Conservation (phyloP, 2,113 vertebrate species). For the Craseonycteris thonglongyai region DNA sequence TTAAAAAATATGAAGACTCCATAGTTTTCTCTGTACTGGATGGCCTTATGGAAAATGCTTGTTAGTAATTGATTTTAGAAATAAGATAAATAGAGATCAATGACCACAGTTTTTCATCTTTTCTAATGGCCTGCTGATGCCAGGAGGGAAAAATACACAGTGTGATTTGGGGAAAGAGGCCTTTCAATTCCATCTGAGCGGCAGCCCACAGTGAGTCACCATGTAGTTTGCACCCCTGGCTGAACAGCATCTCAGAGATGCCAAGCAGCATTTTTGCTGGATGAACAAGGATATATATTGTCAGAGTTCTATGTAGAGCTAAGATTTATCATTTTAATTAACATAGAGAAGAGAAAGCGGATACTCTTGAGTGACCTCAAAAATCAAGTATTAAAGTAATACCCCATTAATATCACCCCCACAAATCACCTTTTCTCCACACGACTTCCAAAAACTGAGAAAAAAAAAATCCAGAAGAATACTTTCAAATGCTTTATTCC, state of each 20-base stretch:
- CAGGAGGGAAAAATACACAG: fast-evolving
- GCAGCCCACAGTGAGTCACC: background rate
- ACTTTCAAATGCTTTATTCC: background rate
- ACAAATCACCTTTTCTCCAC: background rate
- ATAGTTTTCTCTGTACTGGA: background rate
- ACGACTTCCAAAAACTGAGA: background rate
- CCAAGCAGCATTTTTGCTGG: background rate
- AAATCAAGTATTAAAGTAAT: background rate
- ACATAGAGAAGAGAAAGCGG: background rate
- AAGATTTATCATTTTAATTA: constrained; percentile 51
- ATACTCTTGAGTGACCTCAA: constrained; percentile 2
- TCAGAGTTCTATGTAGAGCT: background rate
- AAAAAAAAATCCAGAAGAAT: background rate
- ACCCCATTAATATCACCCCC: background rate
- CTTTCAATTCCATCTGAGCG: background rate
- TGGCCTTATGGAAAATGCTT: background rate
- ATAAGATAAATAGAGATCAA: background rate
- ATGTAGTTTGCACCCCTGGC: background rate
- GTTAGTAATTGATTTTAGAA: background rate
- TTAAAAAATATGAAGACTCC: background rate
- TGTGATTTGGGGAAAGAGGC: background rate
- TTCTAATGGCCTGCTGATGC: background rate
- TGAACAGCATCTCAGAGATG: background rate
- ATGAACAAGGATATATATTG: background rate
- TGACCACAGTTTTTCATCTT: background rate